Conservation (phyloP, 2,888 invertebrate genomes). For the Nephrotoma appendiculata region DNA sequence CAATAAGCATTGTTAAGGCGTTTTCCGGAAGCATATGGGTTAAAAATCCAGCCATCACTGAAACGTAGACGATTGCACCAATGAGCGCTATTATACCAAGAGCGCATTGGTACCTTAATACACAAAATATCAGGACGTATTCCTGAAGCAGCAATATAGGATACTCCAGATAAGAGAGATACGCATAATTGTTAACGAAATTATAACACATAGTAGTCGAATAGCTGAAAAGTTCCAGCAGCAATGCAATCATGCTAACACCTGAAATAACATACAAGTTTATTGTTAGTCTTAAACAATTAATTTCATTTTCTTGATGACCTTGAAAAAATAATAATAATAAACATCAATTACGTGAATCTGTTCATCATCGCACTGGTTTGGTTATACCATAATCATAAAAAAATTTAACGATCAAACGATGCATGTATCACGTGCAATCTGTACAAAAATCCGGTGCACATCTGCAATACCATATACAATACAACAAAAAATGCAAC, state of each 20-base stretch:
- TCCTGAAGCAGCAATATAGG: slow-evolving; percentile 66
- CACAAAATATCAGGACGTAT: slow-evolving; percentile 53
- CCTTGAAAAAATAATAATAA: not conserved
- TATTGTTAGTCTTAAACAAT: not conserved
- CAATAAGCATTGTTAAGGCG: slow-evolving; percentile 28
- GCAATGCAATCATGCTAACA: slow-evolving; percentile 27
- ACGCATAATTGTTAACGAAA: slow-evolving; percentile 53
- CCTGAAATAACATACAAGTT: slow-evolving; percentile 17
- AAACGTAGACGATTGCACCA: slow-evolving; percentile 32
- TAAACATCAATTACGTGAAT: not conserved
- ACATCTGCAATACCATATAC: not conserved
- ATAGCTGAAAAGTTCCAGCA: slow-evolving; percentile 46
- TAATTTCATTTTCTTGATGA: not conserved
- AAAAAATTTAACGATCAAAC: not conserved
- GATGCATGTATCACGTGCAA: not conserved
- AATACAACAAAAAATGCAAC: slow-evolving; percentile 19
- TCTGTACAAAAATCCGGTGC: not conserved
- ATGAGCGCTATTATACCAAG: slow-evolving; percentile 32
- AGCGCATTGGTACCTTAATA: slow-evolving; percentile 48
- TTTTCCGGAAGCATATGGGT: slow-evolving; percentile 23
- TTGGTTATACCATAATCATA: not conserved
- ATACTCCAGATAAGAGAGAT: slow-evolving; percentile 72
- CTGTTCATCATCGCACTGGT: not conserved
- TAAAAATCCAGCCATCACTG: slow-evolving; percentile 34
- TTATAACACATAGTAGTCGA: slow-evolving; percentile 71